These are phyloP conservation scores for Ammodytes dubius DNA, from an alignment of 2,113 vertebrate genomes.

Conservation along the genomic window DNA sequence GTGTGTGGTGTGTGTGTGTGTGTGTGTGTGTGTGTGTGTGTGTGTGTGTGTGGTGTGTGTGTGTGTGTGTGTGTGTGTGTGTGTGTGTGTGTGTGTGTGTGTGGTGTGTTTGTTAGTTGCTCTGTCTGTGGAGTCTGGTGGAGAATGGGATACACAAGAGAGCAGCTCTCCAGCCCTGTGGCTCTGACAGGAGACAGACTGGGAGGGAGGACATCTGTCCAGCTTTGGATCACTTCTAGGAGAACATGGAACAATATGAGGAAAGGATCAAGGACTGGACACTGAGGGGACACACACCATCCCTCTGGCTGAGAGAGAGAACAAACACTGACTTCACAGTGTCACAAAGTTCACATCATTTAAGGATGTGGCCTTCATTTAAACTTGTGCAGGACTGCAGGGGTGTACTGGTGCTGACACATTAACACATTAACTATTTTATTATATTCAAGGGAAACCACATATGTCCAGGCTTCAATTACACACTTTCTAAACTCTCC, in stretches of 20 bases:
- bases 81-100: too few relatives aligned
- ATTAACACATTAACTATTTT: not conserved
- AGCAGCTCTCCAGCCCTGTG: constrained; percentile 14
- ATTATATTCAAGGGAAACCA: not conserved
- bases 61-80: too few relatives aligned
- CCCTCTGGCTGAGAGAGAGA: not conserved
- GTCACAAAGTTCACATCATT: constrained; percentile 7
- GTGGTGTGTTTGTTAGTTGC: not conserved
- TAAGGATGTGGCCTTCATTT: constrained; percentile 11
- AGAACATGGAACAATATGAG: not conserved
- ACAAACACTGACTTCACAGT: constrained; percentile 13
- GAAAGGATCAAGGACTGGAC: constrained; percentile 23
- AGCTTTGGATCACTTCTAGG: constrained; percentile 15
- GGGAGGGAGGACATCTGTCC: constrained; percentile 40
- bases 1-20: too few relatives aligned
- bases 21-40: too few relatives aligned
- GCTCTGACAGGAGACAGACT: constrained; percentile 20
- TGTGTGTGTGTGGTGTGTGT: too few relatives aligned
- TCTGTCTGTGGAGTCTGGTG: constrained; percentile 10
- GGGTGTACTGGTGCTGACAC: not conserved
- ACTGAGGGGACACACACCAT: constrained; percentile 15
- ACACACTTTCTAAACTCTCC: constrained; percentile 10
- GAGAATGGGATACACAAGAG: constrained; percentile 3
- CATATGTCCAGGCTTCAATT: not conserved
- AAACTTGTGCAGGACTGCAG: not conserved